Percentiles rank a stretch among this genome's conserved stretches.
These are phyloP conservation scores for Acanthaster planci DNA, from an alignment of 35 echinoderm and acorn worm species.

Conservation along the genomic window DNA sequence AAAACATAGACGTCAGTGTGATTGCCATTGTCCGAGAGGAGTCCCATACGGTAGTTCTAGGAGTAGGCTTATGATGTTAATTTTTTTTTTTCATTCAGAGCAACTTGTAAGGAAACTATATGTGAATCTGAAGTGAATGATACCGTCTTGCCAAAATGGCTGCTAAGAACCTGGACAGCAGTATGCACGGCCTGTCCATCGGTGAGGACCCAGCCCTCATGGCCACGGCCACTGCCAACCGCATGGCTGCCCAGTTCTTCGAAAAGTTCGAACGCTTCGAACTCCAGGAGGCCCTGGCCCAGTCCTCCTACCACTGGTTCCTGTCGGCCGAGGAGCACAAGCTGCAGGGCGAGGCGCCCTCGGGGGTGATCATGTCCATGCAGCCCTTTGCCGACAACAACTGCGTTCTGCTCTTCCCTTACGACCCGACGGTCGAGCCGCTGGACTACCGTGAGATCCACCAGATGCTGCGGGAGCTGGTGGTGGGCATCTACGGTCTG, in stretches of 20 bases:
- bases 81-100: too few relatives aligned
- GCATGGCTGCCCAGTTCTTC: conserved; percentile 90
- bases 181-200: conserved; percentile 21
- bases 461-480: conserved; percentile 86
- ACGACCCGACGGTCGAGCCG: conserved; percentile 50
- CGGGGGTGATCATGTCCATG: conserved; percentile 71
- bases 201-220: conserved; percentile 73
- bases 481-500: conserved; percentile 88
- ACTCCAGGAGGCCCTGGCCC: conserved; percentile 81
- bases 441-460: conserved; percentile 90
- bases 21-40: too few relatives aligned
- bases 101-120: too few relatives aligned
- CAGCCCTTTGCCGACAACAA: conserved; percentile 81
- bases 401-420: conserved; percentile 73
- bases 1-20: too few relatives aligned
- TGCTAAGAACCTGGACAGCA: conserved; percentile 9
- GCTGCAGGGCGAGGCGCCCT: conserved; percentile 72
- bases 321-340: conserved; percentile 87
- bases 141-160: neutral
- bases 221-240: conserved; percentile 85
- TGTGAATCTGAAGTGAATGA: too few relatives aligned
- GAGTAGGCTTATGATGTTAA: too few relatives aligned
- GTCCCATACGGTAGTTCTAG: too few relatives aligned
- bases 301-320: conserved; percentile 93
- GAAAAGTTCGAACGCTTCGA: conserved; percentile 90